Percentiles rank a stretch among this genome's conserved stretches.
phyloP scores from a whole-genome alignment of 2,888 invertebrate genomes.

The Drosophila barbarae region DNA sequence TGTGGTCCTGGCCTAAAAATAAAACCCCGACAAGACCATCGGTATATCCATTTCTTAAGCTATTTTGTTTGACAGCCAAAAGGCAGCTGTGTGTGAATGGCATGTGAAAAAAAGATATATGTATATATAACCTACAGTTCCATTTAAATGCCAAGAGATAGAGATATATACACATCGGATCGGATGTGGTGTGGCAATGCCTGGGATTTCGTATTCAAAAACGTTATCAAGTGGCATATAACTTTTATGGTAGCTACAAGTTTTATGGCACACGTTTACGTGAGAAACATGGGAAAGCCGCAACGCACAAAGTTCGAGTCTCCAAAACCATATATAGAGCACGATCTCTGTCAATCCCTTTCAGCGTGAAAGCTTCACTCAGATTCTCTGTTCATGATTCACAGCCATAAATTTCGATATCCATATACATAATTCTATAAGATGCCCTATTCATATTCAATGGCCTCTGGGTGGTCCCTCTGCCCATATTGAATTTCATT shows the following conservation, averaged over 20 bases:
- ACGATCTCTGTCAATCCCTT: slow-evolving; percentile 17
- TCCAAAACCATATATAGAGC: slow-evolving; percentile 26
- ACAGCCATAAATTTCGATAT: slow-evolving; percentile 22
- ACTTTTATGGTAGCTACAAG: slow-evolving; percentile 65
- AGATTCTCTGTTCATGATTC: slow-evolving; percentile 87
- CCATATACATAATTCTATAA: slow-evolving; percentile 19
- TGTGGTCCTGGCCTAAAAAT: slow-evolving; percentile 42
- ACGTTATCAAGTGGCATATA: slow-evolving; percentile 49
- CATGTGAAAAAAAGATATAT: slow-evolving; percentile 36
- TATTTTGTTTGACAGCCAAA: slow-evolving; percentile 45
- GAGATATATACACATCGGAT: slow-evolving; percentile 8
- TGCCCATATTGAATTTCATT: slow-evolving; percentile 57
- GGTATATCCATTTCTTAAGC: slow-evolving; percentile 31
- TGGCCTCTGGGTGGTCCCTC: slow-evolving; percentile 61
- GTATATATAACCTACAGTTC: slow-evolving; percentile 17
- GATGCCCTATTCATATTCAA: slow-evolving; percentile 34
- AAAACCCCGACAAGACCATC: slow-evolving; percentile 24
- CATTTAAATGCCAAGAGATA: slow-evolving; percentile 43
- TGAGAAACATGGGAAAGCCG: slow-evolving; percentile 51
- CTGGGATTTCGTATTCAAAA: slow-evolving; percentile 58
- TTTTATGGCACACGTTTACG: slow-evolving; percentile 66
- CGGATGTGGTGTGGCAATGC: slow-evolving; percentile 35
- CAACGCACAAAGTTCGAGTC: neutral
- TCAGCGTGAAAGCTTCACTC: slow-evolving; percentile 92
- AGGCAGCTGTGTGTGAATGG: slow-evolving; percentile 34